Conservation (phyloP, 2,888 invertebrate species). For the Xanthostigma xanthostigma region DNA sequence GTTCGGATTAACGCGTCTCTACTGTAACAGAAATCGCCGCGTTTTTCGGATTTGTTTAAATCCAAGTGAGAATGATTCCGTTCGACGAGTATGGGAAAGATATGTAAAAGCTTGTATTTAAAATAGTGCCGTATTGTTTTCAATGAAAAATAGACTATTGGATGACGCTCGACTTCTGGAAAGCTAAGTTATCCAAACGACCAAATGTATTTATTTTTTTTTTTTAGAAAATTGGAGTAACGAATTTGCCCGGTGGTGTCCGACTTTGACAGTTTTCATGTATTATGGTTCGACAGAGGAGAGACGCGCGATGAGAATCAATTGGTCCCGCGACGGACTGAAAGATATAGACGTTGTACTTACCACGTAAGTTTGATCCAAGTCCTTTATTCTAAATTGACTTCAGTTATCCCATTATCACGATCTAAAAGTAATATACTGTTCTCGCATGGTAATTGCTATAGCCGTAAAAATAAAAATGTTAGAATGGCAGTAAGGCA, state of each 20-base stretch:
- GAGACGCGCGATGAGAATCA: slow-evolving; percentile 56
- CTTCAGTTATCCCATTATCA: not conserved
- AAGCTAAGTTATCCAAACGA: not conserved
- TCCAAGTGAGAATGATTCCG: too few species aligned
- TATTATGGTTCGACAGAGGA: slow-evolving; percentile 85
- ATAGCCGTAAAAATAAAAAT: too few species aligned
- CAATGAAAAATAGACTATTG: not conserved
- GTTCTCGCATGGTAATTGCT: too few species aligned
- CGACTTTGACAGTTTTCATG: slow-evolving; percentile 59
- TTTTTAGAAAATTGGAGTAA: slow-evolving; percentile 66
- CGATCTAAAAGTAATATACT: slow-evolving; percentile 2
- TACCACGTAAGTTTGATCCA: slow-evolving; percentile 59
- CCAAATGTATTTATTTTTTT: not conserved
- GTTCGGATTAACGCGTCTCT: too few species aligned
- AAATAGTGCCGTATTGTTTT: not conserved
- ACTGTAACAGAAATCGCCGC: too few species aligned
- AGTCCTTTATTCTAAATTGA: not conserved
- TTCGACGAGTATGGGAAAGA: too few species aligned
- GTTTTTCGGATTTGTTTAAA: too few species aligned
- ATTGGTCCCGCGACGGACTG: slow-evolving; percentile 56
- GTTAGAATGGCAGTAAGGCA: too few species aligned
- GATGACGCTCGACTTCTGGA: not conserved
- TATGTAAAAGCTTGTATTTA: not conserved
- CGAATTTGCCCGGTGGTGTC: slow-evolving; percentile 68
- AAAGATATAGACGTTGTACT: slow-evolving; percentile 69